Percentiles rank a stretch among this genome's conserved stretches.
phyloP scores from a whole-genome alignment of 1,140 invertebrate genomes.

The Elysia chlorotica region DNA sequence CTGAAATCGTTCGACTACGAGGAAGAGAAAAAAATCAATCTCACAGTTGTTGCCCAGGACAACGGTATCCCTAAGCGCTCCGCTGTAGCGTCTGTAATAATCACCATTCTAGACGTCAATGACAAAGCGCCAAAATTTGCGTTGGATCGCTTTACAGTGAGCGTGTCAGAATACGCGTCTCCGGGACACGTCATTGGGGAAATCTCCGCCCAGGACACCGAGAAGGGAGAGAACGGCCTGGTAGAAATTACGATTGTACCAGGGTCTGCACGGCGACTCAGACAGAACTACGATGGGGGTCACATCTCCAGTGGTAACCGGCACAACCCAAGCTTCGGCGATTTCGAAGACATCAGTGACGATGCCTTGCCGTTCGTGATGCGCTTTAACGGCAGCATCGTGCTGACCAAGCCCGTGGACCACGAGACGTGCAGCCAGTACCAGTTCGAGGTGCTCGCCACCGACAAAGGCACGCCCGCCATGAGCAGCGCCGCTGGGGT shows the following conservation, averaged over 20 bases:
- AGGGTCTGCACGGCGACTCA: constrained; percentile 7
- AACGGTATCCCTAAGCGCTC: constrained; percentile 30
- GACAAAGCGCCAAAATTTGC: constrained; percentile 37
- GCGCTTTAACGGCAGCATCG: constrained; percentile 21
- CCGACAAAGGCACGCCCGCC: constrained; percentile 86
- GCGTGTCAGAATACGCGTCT: constrained; percentile 29
- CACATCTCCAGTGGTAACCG: not conserved
- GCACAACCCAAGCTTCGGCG: too few relatives aligned
- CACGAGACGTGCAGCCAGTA: constrained; percentile 80
- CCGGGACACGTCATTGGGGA: constrained; percentile 24
- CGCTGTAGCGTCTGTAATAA: constrained; percentile 21
- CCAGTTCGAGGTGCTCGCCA: constrained; percentile 82
- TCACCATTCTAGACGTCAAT: constrained; percentile 39
- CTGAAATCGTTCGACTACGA: constrained; percentile 38
- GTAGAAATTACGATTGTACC: constrained; percentile 24
- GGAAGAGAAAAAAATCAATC: constrained; percentile 25
- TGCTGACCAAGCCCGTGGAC: constrained; percentile 67
- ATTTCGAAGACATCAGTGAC: constrained; percentile 12
- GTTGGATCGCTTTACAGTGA: constrained; percentile 29
- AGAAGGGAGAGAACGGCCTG: constrained; percentile 28
- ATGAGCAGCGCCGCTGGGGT: constrained; percentile 87
- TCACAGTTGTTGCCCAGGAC: constrained; percentile 39
- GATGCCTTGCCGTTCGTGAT: constrained; percentile 18
- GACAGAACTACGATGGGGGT: not conserved
- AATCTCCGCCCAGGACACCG: constrained; percentile 28